These are phyloP conservation scores for Drosophila tripunctata DNA, from an alignment of 2,888 invertebrate species.

Conservation along the genomic window DNA sequence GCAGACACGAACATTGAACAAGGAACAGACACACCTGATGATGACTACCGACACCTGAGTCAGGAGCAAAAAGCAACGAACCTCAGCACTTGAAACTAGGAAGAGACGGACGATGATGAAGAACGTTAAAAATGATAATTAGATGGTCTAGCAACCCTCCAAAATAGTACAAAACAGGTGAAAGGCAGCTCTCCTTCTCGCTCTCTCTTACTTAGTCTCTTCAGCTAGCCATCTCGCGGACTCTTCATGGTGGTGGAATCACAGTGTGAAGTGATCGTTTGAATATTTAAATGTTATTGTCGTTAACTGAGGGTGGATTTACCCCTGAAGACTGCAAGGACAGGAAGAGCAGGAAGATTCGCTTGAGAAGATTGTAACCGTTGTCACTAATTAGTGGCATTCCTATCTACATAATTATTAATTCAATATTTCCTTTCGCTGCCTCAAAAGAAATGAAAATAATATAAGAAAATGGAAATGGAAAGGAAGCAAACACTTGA, in stretches of 20 bases:
- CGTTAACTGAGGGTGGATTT: background rate
- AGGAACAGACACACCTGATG: constrained; percentile 58
- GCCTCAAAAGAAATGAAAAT: constrained; percentile 8
- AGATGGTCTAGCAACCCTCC: constrained; percentile 75
- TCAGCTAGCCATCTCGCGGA: background rate
- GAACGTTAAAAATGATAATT: constrained; percentile 69
- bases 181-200: background rate
- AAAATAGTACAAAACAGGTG: constrained; percentile 35
- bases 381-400: constrained; percentile 60
- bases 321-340: constrained; percentile 14
- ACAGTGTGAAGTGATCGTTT: constrained; percentile 74
- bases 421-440: constrained; percentile 67
- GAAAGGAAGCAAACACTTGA: constrained; percentile 68
- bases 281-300: constrained; percentile 71
- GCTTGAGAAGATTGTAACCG: constrained; percentile 57
- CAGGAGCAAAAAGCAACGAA: constrained; percentile 25
- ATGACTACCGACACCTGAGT: constrained; percentile 65
- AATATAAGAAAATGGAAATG: background rate
- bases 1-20: constrained; percentile 26
- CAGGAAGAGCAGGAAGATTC: constrained; percentile 43
- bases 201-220: background rate
- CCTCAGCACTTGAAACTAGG: constrained; percentile 32
- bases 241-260: constrained; percentile 66
- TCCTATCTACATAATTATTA: constrained; percentile 60
- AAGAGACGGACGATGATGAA: too few relatives aligned